Base-by-base conservation (phyloP, 2,113 vertebrate species). In the Hipposideros armiger region DNA sequence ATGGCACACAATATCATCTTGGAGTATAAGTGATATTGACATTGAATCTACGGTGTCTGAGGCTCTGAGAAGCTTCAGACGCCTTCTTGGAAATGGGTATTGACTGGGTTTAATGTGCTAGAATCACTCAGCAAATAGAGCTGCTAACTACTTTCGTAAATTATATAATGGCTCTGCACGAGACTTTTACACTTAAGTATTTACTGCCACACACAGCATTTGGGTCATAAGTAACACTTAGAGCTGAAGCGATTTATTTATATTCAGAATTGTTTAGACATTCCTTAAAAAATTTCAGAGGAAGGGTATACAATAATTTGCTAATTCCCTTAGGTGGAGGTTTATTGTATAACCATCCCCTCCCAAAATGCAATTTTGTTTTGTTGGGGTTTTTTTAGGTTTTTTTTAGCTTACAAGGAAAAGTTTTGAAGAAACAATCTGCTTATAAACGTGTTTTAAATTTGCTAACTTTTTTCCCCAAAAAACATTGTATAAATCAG, bases 201-300 rank as follows among this genome's bases (percentile, higher is more conserved):
- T 93, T 84, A 70, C 0, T 47, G 42, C 14, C 0, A 1, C 15
- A 30, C 2, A 3, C 66, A 90, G 45, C 22, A 93, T 10, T 70
- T 32, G 1, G 60, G 66, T 93, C 45, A 7, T 47, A 82, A 93
- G 67, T 36, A 96, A 87, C 30, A 83, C 96, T 96, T 91, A 96
- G 52, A 95, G 56, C 81, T 40, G 54, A 93, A 77, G 16, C 24
- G 10, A 36, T 67, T 52, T 22, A 19, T 82, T 50, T 54, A 30
- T 80, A 70, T 56, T 32, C 50, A 85, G 30, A 90, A 76, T 72
- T 30, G 11, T 10, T n/a, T 42, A 94, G 47, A 92, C 24, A 60
- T 66, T n/a, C 5, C 20, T 11, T 11, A 36, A 77, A 84, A 76
- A 50, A 81, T 70, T 60, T 87, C 20, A 42, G 7, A 72, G 54